phyloP scores from a whole-genome alignment of 2,797 vertebrate genomes.

The Myotis pilosus region DNA sequence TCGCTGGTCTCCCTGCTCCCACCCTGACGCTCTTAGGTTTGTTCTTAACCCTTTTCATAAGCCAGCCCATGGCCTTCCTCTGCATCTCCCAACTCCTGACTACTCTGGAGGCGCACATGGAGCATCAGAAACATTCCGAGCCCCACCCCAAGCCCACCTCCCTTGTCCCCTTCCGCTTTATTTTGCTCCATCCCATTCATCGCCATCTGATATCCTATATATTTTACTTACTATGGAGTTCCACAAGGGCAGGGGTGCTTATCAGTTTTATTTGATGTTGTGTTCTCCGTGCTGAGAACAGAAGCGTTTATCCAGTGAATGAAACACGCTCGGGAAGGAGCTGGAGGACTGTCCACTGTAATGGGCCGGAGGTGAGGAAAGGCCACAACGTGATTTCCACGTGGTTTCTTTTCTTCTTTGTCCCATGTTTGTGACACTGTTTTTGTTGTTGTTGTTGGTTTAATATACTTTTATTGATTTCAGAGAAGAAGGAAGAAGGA shows the following conservation, averaged over 20 bases:
- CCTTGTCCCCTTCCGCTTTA: background rate
- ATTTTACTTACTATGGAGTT: background rate
- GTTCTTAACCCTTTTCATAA: background rate
- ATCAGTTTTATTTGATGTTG: background rate
- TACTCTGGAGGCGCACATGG: background rate
- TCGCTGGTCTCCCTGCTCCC: background rate
- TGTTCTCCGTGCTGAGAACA: background rate
- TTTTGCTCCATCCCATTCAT: background rate
- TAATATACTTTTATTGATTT: no score
- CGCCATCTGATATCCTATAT: background rate
- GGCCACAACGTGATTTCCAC: background rate
- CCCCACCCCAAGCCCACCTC: fast-evolving
- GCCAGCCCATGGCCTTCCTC: background rate
- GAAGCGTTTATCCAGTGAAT: background rate
- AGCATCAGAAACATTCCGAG: background rate
- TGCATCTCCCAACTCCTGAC: background rate
- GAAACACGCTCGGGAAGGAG: background rate
- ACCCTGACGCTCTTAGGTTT: background rate
- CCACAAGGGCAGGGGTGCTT: background rate
- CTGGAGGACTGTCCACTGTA: background rate
- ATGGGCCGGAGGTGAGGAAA: background rate
- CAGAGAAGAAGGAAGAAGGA: no score
- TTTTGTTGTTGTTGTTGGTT: background rate
- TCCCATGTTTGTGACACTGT: background rate
- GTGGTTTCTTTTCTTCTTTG: background rate